phyloP scores from a whole-genome alignment of 53 echinoderm and acorn worm species.

The Mesocentrotus franciscanus region DNA sequence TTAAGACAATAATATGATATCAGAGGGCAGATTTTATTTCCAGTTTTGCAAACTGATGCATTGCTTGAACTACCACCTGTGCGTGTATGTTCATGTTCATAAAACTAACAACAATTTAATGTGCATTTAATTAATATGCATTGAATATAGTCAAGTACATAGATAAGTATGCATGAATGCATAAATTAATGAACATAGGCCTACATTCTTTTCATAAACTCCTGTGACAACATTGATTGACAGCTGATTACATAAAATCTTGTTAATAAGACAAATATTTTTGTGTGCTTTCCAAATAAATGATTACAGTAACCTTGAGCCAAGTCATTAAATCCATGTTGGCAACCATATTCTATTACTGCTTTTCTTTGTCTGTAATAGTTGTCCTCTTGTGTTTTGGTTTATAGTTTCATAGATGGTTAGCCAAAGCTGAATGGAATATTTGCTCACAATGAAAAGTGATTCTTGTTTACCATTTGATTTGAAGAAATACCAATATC shows the following conservation, averaged over 20 bases:
- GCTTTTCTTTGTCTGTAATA: background rate
- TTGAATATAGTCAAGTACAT: too few species aligned
- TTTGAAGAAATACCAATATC: background rate
- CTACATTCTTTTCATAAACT: background rate
- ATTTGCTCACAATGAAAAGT: background rate
- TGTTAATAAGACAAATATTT: background rate
- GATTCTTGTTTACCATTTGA: background rate
- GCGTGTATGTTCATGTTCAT: too few species aligned
- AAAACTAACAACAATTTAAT: too few species aligned
- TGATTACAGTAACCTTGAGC: background rate
- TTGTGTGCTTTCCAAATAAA: background rate
- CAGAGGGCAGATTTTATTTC: too few species aligned
- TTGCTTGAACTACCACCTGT: too few species aligned
- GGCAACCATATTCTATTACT: background rate
- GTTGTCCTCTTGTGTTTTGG: background rate
- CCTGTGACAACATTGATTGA: background rate
- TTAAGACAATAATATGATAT: too few species aligned
- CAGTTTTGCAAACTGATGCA: too few species aligned
- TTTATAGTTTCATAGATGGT: constrained; percentile 17
- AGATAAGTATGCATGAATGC: too few species aligned
- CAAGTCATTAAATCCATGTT: background rate
- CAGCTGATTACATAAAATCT: background rate
- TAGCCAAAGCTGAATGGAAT: background rate
- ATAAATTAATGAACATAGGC: too few species aligned
- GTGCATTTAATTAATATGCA: too few species aligned